A percentile compares a stretch with the other conserved stretches of the same genome.
Conservation (phyloP, 2,888 invertebrate genomes). For the Temnothorax rugatulus region DNA sequence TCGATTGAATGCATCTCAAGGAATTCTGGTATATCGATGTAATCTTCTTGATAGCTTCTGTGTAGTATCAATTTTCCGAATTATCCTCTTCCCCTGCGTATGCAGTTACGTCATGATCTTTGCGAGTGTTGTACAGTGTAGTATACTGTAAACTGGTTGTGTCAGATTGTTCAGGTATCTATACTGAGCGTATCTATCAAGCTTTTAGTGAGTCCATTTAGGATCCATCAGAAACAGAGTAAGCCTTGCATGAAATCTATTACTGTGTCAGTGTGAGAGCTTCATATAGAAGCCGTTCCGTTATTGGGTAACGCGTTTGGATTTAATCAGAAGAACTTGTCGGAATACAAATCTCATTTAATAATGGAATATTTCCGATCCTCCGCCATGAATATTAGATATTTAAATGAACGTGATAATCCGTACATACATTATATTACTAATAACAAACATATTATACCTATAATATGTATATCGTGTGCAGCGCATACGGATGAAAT, state of each 20-base stretch:
- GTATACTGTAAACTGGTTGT: neutral
- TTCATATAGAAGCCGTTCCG: neutral
- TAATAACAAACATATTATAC: slow-evolving; percentile 27
- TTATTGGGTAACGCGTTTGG: neutral
- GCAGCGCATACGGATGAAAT: slow-evolving; percentile 19
- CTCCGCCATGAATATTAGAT: slow-evolving; percentile 34
- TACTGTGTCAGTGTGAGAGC: neutral
- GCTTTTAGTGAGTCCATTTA: slow-evolving; percentile 34
- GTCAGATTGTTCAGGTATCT: slow-evolving; percentile 11
- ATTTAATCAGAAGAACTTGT: slow-evolving; percentile 1
- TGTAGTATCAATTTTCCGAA: slow-evolving; percentile 24
- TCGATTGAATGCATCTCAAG: neutral
- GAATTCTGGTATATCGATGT: neutral
- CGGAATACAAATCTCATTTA: slow-evolving; percentile 28
- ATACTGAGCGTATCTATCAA: slow-evolving; percentile 1
- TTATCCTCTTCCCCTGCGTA: slow-evolving; percentile 1
- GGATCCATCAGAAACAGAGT: slow-evolving; percentile 8
- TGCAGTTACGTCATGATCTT: slow-evolving; percentile 10
- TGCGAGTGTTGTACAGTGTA: neutral
- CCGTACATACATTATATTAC: slow-evolving; percentile 24
- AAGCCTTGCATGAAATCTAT: slow-evolving; percentile 26
- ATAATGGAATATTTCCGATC: slow-evolving; percentile 21
- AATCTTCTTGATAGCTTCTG: neutral
- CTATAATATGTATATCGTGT: neutral
- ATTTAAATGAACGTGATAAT: slow-evolving; percentile 37